Evolutionary conservation across 2,113 vertebrate genomes (phyloP), one percentile per base, ranked within the genome.

Genomic region (Tretioscincus oriximinensis): DNA sequence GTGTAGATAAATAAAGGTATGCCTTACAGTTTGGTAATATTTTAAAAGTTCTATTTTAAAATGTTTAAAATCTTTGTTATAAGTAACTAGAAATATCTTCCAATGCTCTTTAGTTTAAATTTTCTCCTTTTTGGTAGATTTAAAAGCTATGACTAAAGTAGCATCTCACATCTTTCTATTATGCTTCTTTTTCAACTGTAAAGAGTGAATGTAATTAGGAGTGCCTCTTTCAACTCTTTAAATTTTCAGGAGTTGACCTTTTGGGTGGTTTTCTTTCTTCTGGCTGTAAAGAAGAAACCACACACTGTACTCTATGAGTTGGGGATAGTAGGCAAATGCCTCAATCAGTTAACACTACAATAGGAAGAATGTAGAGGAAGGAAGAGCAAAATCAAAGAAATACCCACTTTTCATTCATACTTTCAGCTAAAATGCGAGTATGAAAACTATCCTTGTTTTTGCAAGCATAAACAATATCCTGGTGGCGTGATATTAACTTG

Each of bases 1-100:
- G 90, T 88, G 89, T 91, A 92, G 90, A 93, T 92, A 93, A 93
- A 93, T 93, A 93, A 91, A 77, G 82, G 90, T 90, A 90, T 87
- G 90, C 77, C 87, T 91, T 88, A 91, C 83, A 92, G 90, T 93
- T 94, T 93, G 93, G 93, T 94, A 92, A 93, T 82, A 88, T 93
- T 94, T 93, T 81, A 86, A 93, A 94, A 92, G 81, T 91, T 95
- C 87, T 91, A 91, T 86, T 92, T 94, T 92, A 85, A 90, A 91
- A 91, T 87, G 88, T 85, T 90, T 72, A 89, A 91, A 91, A 93
- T 84, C 85, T 88, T 92, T 89, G 68, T 89, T 75, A 76, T 82
- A 82, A 92, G 91, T 88, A 91, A 91, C 89, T 93, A 93, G 91
- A 90, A 91, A 88, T 92, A 91, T 89, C 87, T 93, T 89, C 81